phyloP scores from a whole-genome alignment of 1,140 invertebrate genomes.

The Macrostomum lignano region DNA sequence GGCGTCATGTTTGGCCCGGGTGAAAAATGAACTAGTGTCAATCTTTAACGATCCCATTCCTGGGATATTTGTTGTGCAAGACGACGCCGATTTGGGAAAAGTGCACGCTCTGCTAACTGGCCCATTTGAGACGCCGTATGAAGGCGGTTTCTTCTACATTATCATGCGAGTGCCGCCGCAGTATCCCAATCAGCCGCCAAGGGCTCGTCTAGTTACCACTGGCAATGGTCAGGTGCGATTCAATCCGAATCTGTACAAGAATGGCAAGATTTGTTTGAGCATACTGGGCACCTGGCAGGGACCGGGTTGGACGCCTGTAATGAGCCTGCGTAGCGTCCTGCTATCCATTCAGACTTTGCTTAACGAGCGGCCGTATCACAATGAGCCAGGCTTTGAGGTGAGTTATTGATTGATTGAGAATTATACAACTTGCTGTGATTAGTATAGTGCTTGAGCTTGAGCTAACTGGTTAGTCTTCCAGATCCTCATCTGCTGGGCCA shows the following conservation, averaged over 20 bases:
- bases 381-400: conserved; percentile 34
- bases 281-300: conserved; percentile 37
- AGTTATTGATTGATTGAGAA: too few relatives aligned
- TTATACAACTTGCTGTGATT: too few relatives aligned
- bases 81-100: conserved; percentile 32
- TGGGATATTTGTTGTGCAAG: conserved; percentile 33
- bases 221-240: conserved; percentile 34
- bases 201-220: conserved; percentile 36
- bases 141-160: conserved; percentile 38
- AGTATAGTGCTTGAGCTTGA: too few relatives aligned
- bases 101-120: conserved; percentile 36
- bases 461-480: too few relatives aligned
- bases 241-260: conserved; percentile 36
- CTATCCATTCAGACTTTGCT: conserved; percentile 35
- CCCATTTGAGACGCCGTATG: conserved; percentile 38
- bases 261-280: conserved; percentile 37
- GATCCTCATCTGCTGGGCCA: too few relatives aligned
- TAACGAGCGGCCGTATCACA: conserved; percentile 36
- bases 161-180: conserved; percentile 32
- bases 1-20: background rate
- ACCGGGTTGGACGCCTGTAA: conserved; percentile 34
- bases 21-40: conserved; percentile 3
- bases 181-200: conserved; percentile 30
- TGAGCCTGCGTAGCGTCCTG: conserved; percentile 32
- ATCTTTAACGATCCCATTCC: conserved; percentile 33